Evolutionary conservation across 2,113 vertebrate genomes (phyloP).

Genomic region (Cryptoleucopteryx plumbea): DNA sequence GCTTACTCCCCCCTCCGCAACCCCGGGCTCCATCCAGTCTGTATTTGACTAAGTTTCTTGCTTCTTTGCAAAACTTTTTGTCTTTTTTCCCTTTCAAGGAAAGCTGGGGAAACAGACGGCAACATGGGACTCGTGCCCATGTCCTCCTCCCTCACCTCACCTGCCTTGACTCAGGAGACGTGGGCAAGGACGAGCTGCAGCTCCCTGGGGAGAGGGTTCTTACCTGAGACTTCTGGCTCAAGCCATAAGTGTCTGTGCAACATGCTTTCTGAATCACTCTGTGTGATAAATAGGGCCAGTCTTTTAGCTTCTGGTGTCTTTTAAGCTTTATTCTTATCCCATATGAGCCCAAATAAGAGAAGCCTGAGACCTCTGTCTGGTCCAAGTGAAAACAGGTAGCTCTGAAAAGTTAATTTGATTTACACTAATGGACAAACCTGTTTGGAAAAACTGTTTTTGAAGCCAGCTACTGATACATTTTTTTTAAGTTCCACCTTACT

Average conservation of each 20-base stretch:
- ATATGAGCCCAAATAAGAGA: neutral
- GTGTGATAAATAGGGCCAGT: neutral
- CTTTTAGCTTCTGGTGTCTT: neutral
- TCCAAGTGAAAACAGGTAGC: neutral
- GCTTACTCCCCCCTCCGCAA: neutral
- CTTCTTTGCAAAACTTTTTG: neutral
- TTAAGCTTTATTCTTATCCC: neutral
- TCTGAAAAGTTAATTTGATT: neutral
- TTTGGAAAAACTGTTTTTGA: neutral
- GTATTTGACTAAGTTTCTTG: neutral
- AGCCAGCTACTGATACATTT: neutral
- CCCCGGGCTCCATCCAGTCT: neutral
- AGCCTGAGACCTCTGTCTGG: neutral
- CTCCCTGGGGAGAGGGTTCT: neutral
- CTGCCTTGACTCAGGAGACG: neutral
- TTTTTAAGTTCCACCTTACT: neutral
- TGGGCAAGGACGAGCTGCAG: neutral
- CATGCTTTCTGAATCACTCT: neutral
- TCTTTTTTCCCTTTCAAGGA: neutral
- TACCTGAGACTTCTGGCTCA: neutral
- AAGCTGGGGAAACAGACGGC: neutral
- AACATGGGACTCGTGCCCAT: fast-evolving
- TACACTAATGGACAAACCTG: neutral
- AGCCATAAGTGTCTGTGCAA: fast-evolving
- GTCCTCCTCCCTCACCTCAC: neutral